A percentile compares a stretch with the other conserved stretches of the same genome.
These are phyloP conservation scores for Parnassius orleans DNA, from an alignment of 2,888 invertebrate genomes.

Conservation along the genomic window DNA sequence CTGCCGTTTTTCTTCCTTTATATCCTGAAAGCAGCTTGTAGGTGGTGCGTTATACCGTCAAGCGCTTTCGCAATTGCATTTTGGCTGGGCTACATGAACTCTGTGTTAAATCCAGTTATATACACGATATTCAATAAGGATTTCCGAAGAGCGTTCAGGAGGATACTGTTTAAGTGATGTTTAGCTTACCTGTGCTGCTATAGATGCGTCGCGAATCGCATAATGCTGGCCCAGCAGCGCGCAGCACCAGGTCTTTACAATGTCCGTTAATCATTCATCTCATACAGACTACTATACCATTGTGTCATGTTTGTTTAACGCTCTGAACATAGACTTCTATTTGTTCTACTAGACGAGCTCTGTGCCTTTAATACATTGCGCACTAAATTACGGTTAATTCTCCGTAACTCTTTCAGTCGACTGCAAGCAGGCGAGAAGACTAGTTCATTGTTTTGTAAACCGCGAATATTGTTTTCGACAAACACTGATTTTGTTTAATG, in stretches of 20 bases:
- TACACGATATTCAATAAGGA: conserved; percentile 99
- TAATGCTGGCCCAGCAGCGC: conserved; percentile 82
- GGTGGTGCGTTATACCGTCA: conserved; percentile 87
- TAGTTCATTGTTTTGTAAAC: too few species aligned
- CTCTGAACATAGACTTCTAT: too few species aligned
- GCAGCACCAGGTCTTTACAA: conserved; percentile 83
- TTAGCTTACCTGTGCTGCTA: conserved; percentile 92
- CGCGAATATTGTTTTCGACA: too few species aligned
- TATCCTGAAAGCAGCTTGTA: conserved; percentile 91
- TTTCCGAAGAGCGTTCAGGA: conserved; percentile 96
- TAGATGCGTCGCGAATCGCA: conserved; percentile 84
- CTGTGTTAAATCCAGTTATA: conserved; percentile 96
- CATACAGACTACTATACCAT: conserved; percentile 7
- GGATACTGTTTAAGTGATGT: conserved; percentile 98
- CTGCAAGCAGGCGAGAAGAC: too few species aligned
- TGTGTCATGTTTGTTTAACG: conserved; percentile 5
- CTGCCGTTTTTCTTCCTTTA: conserved; percentile 98
- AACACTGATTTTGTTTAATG: too few species aligned
- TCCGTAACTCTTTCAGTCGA: too few species aligned
- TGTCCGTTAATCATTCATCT: conserved; percentile 56
- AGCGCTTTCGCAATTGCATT: conserved; percentile 95
- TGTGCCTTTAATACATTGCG: too few species aligned
- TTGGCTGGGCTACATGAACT: conserved; percentile 99
- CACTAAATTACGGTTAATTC: too few species aligned
- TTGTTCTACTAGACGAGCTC: too few species aligned